These are phyloP conservation scores for Nebria brevicollis DNA, from an alignment of 2,888 invertebrate species.

Conservation along the genomic window DNA sequence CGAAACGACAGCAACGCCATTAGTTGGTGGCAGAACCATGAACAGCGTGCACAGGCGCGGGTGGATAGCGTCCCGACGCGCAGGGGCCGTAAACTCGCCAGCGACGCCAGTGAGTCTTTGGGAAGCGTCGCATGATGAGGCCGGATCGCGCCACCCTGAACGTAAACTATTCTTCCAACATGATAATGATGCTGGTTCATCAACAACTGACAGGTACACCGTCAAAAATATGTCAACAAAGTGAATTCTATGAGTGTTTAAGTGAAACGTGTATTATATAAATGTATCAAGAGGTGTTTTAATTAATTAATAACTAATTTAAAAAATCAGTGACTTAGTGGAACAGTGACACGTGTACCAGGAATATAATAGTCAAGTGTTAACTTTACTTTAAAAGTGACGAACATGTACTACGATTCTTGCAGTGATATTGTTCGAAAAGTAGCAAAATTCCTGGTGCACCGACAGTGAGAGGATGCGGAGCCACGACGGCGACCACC, in stretches of 20 bases:
- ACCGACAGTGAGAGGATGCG: slow-evolving; percentile 15
- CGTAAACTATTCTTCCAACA: slow-evolving; percentile 11
- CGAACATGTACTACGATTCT: neutral
- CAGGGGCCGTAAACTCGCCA: slow-evolving; percentile 43
- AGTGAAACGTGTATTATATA: neutral
- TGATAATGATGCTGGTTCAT: slow-evolving; percentile 10
- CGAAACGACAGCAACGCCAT: slow-evolving; percentile 47
- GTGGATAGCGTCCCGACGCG: slow-evolving; percentile 63
- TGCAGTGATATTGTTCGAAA: neutral
- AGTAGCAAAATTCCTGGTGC: neutral
- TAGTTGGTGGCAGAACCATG: slow-evolving; percentile 61
- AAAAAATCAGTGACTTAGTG: neutral
- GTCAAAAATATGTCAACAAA: neutral
- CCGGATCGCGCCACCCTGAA: slow-evolving; percentile 12
- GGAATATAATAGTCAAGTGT: neutral
- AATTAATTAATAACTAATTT: neutral
- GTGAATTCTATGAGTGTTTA: neutral
- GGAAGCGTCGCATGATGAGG: slow-evolving; percentile 41
- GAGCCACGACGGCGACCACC: slow-evolving; percentile 6
- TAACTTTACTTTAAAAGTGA: neutral
- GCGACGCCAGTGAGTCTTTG: slow-evolving; percentile 47
- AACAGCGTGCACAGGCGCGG: slow-evolving; percentile 61
- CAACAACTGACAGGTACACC: neutral
- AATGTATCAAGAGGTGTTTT: slow-evolving; percentile 2
- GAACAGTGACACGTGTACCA: neutral